Evolutionary conservation across 2,888 invertebrate species (phyloP).

Genomic region (Cheiracanthium punctorium): DNA sequence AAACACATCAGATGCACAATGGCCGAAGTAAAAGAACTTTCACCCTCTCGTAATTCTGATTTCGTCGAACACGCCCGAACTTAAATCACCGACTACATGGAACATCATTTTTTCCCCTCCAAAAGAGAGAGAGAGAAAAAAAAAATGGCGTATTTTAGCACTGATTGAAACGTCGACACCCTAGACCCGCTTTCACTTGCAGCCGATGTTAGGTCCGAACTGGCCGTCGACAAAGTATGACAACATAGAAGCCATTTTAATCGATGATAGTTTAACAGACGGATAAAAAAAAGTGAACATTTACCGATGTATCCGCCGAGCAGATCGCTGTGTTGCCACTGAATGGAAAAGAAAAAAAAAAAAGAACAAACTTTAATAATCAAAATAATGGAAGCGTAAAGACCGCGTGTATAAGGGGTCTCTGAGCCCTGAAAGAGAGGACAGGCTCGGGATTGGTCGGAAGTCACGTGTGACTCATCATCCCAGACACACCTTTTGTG

Average conservation of each 20-base stretch:
- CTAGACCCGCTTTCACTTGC: no score
- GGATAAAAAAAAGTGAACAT: not conserved
- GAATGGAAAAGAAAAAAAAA: no score
- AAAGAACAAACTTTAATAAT: not conserved
- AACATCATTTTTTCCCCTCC: not conserved
- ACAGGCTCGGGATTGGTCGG: conserved; percentile 25
- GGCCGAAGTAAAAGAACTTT: no score
- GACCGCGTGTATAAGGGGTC: not conserved
- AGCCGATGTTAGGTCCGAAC: no score
- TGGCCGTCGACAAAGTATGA: not conserved
- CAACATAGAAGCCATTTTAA: conserved; percentile 21
- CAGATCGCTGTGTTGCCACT: not conserved
- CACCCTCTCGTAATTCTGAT: not conserved
- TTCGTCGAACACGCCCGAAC: conserved; percentile 9
- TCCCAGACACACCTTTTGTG: conserved; percentile 4
- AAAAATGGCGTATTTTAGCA: not conserved
- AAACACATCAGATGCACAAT: no score
- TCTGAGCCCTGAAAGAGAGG: conserved; percentile 2
- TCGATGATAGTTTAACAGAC: conserved; percentile 12
- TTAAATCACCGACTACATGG: conserved; percentile 19
- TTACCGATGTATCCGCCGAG: not conserved
- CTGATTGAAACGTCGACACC: not conserved
- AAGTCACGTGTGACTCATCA: conserved; percentile 48
- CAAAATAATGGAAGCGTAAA: conserved; percentile 32
- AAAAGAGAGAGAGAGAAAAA: no score